Conservation (phyloP, 2,797 vertebrate species). For the Pempheris klunzingeri region DNA sequence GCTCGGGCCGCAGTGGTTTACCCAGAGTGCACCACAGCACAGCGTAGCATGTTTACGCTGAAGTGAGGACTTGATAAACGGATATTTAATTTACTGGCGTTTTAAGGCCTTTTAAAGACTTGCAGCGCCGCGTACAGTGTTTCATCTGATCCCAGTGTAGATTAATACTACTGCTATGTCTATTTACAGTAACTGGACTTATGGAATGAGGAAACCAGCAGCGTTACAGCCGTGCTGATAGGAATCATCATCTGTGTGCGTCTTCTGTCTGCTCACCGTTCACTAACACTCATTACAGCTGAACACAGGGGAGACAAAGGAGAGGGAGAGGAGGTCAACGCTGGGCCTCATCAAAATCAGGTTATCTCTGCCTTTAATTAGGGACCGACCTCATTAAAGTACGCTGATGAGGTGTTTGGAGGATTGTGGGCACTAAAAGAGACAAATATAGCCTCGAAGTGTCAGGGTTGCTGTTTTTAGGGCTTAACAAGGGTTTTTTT, state of each 20-base stretch:
- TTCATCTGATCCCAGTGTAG: no score
- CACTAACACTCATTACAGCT: neutral
- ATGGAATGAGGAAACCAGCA: no score
- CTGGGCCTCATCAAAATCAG: conserved; percentile 5
- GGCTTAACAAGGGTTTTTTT: neutral
- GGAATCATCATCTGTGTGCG: no score
- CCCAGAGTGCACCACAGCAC: no score
- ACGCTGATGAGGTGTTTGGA: neutral
- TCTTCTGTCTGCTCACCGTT: neutral
- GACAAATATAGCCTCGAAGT: neutral
- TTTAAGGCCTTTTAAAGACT: neutral
- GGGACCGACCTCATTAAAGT: neutral
- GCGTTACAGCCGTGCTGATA: no score
- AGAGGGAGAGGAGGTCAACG: neutral
- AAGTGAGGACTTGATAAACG: neutral
- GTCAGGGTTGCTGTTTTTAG: neutral
- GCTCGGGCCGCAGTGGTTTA: neutral
- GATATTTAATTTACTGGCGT: neutral
- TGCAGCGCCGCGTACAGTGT: neutral
- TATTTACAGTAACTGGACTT: no score
- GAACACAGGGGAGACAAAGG: neutral
- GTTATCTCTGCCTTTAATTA: no score
- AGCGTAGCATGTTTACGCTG: neutral
- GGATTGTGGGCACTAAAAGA: neutral
- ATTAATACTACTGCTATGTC: no score